phyloP scores from a whole-genome alignment of 2,797 vertebrate genomes.

The Sparus aurata region DNA sequence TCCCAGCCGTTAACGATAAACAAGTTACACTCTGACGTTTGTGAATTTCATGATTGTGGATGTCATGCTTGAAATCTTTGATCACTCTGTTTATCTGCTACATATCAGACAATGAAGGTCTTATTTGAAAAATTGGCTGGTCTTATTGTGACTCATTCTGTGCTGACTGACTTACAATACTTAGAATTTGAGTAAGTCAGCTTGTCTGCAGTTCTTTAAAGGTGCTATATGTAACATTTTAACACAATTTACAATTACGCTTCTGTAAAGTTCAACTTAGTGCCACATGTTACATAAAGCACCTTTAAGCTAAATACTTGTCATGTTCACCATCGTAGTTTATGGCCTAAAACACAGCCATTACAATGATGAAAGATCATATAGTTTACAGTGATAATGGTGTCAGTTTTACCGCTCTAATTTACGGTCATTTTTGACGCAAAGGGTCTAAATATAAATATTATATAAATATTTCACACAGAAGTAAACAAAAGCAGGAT shows the following conservation, averaged over 20 bases:
- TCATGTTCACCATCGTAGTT: background rate
- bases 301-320: no score
- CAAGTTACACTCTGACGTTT: background rate
- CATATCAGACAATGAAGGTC: background rate
- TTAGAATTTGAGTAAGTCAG: background rate
- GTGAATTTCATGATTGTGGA: background rate
- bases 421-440: no score
- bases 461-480: no score
- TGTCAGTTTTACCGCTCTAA: no score
- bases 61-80: background rate
- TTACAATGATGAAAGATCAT: no score
- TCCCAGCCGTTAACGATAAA: background rate
- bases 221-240: no score
- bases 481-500: no score
- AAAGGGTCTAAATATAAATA: no score
- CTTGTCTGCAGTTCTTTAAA: background rate
- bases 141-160: background rate
- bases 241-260: no score
- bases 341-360: background rate
- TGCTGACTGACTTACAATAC: background rate
- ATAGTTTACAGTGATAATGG: no score
- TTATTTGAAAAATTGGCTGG: background rate
- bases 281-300: no score
- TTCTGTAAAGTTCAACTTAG: no score
- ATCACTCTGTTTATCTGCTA: background rate